Base-by-base conservation (phyloP, 2,113 vertebrate genomes). In the Charina bottae region DNA sequence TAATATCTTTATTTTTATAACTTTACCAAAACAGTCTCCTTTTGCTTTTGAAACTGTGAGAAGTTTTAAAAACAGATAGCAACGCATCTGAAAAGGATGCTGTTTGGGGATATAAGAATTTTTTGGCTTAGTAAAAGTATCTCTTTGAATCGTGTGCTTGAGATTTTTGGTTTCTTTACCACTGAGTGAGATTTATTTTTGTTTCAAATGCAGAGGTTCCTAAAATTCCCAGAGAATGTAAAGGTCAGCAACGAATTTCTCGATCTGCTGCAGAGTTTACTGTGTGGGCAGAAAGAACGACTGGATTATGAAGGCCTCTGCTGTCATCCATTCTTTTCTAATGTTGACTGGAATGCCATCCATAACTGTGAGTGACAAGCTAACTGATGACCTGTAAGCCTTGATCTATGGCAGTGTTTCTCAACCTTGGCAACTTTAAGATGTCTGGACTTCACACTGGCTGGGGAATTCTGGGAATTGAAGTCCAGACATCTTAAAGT, bases 241-340 rank as follows among this genome's bases (percentile, higher is more conserved):
- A 98, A 97, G 96, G 97, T 98, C 93, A 99, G 98, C 93, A 97
- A 96, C 89, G 97, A 97, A 91, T 98, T 98, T 96, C 96, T 98
- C 92, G 99, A 99, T 95, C 97, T 99, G 94, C 97, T 99, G 94
- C 98, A 98, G 95, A 98, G 98, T 94, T 96, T 99, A 92, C 97
- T 99, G 17, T 99, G 99, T 96, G 98, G 97, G 91, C 97, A 97
- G 86, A 98, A 96, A 94, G 98, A 99, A 94, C 97, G 99, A 33
- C 95, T 99, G 91, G 98, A 96, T 91, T 99, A 98, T 92, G 98
- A 99, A 94, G 98, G 97, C 90, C 98, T 99, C 87, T 98, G 98
- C 93, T 99, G 98, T 94, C 99, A 99, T 96, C 95, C 98, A 4
- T 99, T 99, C 96, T 99, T 99, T 96, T 98, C 98, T 84, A 97